phyloP scores from a whole-genome alignment of 2,797 vertebrate species.

The Benthosema pterotum region DNA sequence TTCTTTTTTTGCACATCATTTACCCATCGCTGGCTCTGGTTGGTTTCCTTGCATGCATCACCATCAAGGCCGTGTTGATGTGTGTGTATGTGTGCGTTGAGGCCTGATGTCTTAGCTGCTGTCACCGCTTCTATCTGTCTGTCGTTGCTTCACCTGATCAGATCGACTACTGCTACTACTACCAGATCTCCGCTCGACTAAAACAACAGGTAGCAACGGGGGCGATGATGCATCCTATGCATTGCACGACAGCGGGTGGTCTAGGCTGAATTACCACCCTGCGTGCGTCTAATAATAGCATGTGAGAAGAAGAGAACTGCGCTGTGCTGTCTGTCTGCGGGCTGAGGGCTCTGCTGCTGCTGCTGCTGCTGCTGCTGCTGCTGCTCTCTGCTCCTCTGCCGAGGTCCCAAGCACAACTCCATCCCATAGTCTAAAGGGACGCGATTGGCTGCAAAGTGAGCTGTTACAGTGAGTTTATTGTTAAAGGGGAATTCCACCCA shows the following conservation, averaged over 20 bases:
- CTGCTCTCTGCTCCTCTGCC: conserved; percentile 39
- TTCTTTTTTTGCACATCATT: conserved; percentile 52
- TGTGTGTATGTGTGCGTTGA: conserved; percentile 84
- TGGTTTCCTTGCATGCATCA: conserved; percentile 99
- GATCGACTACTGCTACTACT: too few relatives aligned
- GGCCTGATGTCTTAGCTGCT: conserved; percentile 69
- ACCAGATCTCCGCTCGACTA: too few relatives aligned
- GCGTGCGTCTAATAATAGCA: conserved; percentile 59
- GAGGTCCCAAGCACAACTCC: conserved; percentile 24
- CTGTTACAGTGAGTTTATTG: too few relatives aligned
- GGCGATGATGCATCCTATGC: conserved; percentile 34
- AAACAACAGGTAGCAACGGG: too few relatives aligned
- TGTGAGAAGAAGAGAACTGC: conserved; percentile 27
- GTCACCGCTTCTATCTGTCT: conserved; percentile 39
- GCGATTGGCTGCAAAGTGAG: too few relatives aligned
- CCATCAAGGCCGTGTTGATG: conserved; percentile 98
- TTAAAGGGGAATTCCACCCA: too few relatives aligned
- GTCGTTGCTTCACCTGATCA: conserved; percentile 5
- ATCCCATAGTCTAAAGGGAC: too few relatives aligned
- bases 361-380: too few relatives aligned
- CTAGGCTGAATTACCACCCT: conserved; percentile 57
- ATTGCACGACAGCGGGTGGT: conserved; percentile 68
- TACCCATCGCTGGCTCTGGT: conserved; percentile 99
- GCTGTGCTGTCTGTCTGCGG: too few relatives aligned
- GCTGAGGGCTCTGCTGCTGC: too few relatives aligned